Evolutionary conservation across 2,888 invertebrate species (phyloP), one percentile per base, ranked within the genome.

Genomic region (Alloplasta piceator): DNA sequence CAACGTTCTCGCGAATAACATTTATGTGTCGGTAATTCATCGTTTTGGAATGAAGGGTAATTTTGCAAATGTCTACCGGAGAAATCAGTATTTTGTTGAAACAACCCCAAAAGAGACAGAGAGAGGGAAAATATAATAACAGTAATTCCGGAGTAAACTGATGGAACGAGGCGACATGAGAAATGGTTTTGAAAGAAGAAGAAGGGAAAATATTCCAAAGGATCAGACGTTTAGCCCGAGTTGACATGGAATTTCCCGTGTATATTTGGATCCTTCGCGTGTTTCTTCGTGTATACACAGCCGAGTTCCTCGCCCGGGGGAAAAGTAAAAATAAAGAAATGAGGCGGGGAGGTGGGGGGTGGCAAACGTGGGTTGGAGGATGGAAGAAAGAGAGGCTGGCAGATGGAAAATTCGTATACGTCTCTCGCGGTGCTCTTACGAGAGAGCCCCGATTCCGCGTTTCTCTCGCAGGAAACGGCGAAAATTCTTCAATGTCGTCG

Each of bases 401-500:
- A 75, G 81, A 81, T 81, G 81, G 81, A 81, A 81, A 81, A 78
- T 74, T 78, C 77, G 80, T 80, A 77, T 64, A 75, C 74, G 67
- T 75, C 73, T 80, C 74, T 70, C 70, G 58, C 41, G 41, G 41
- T 48, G 55, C 39, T 43, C 5, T 48, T 52, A 14, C 12, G 52
- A 52, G 14, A 52, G 52, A 52, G 46, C 43, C 48, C 63, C 60
- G 50, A 10, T n/a, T 26, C 70, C 43, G 26, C 56, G 6, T 46
- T 58, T 60, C 66, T 67, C 48, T 67, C 50, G 58, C 66, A 56
- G 66, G 66, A 66, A 81, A 64, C 12, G 71, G 78, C 60, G 81
- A 70, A 77, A 81, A 81, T 81, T 78, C 66, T 81, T 81, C 81
- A 81, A 81, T 73, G 81, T 81, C 81, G 70, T 77, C 77, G 68